A percentile compares a stretch with the other conserved stretches of the same genome.
Evolutionary conservation across 2,113 vertebrate genomes (phyloP).

Genomic region (Cromileptes altivelis): DNA sequence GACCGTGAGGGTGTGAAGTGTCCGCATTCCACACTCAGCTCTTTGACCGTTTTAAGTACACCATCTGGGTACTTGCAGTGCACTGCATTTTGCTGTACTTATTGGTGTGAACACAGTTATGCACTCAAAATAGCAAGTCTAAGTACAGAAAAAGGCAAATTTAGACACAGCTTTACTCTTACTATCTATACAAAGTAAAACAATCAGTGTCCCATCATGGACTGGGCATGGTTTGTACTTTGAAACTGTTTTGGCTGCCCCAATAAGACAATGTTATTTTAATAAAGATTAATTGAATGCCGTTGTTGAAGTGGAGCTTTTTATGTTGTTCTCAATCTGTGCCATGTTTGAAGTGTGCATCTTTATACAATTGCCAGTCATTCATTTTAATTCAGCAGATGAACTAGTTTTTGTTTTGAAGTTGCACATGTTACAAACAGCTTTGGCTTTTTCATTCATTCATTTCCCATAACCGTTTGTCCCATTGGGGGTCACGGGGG

Average conservation of each 20-base stretch:
- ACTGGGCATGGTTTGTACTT: not conserved
- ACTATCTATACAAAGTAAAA: not conserved
- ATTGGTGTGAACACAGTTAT: too few relatives aligned
- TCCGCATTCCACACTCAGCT: too few relatives aligned
- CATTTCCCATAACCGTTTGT: too few relatives aligned
- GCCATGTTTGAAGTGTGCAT: not conserved
- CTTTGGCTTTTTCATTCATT: not conserved
- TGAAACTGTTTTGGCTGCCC: not conserved
- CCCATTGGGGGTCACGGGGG: too few relatives aligned
- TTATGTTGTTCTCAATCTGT: constrained; percentile 1
- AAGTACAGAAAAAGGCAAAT: too few relatives aligned
- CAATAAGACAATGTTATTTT: not conserved
- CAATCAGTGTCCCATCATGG: not conserved
- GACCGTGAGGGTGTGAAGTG: too few relatives aligned
- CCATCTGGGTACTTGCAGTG: too few relatives aligned
- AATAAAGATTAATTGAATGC: not conserved
- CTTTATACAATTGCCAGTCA: constrained; percentile 2
- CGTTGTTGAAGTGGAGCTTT: not conserved
- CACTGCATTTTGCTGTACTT: too few relatives aligned
- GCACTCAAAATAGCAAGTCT: too few relatives aligned
- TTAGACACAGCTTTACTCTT: not conserved
- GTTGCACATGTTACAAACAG: not conserved
- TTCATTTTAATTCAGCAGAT: not conserved
- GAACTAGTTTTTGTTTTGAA: constrained; percentile 18
- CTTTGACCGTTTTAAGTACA: too few relatives aligned